phyloP scores from a whole-genome alignment of 2,888 invertebrate species.

The Luperina testacea region DNA sequence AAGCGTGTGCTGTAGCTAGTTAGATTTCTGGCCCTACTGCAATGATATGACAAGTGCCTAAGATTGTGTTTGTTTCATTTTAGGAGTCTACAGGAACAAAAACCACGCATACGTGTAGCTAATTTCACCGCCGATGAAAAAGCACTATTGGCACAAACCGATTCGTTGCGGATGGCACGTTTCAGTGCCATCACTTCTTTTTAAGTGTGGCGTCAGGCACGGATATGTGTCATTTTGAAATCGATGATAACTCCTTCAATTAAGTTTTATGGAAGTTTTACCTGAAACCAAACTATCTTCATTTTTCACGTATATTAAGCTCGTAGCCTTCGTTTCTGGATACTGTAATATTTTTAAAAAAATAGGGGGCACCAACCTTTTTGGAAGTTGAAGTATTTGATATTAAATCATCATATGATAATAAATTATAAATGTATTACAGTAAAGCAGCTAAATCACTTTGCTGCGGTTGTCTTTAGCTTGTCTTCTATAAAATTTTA shows the following conservation, averaged over 20 bases:
- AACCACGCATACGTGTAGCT: conserved; percentile 28
- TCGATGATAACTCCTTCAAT: conserved; percentile 44
- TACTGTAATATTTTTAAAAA: conserved; percentile 31
- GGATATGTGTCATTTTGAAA: conserved; percentile 41
- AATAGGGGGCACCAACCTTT: conserved; percentile 48
- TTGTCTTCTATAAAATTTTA: conserved; percentile 41
- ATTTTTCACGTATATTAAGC: conserved; percentile 46
- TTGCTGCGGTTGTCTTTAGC: conserved; percentile 1
- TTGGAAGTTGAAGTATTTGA: conserved; percentile 44
- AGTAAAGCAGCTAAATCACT: conserved; percentile 22
- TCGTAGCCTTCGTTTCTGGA: conserved; percentile 48
- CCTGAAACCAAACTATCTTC: conserved; percentile 42
- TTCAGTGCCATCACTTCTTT: conserved; percentile 8
- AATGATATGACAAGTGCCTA: too few relatives aligned
- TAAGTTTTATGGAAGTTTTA: conserved; percentile 39
- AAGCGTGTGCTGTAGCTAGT: too few relatives aligned
- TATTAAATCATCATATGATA: conserved; percentile 37
- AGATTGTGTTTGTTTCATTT: conserved; percentile 1
- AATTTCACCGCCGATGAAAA: conserved; percentile 37
- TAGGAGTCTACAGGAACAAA: conserved; percentile 13
- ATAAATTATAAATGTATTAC: conserved; percentile 11
- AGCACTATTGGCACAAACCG: conserved; percentile 1
- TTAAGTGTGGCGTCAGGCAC: conserved; percentile 40
- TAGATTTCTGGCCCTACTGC: too few relatives aligned
- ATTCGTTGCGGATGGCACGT: too few relatives aligned